phyloP scores from a whole-genome alignment of 2,113 vertebrate species.

The Elachura formosa region DNA sequence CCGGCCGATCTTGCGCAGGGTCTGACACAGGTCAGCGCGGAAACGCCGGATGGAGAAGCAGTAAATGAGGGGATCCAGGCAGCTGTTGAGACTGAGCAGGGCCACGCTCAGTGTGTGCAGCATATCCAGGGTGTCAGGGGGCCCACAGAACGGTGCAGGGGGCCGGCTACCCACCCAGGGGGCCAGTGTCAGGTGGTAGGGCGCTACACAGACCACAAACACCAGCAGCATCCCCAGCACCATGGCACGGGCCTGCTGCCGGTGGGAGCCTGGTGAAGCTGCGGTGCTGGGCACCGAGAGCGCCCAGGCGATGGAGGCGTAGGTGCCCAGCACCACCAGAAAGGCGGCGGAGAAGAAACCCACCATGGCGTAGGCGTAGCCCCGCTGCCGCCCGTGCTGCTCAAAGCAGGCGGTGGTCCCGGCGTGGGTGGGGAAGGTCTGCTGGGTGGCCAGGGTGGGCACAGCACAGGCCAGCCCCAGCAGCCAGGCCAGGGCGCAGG shows the following conservation, averaged over 20 bases:
- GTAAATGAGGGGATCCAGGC: conserved; percentile 63
- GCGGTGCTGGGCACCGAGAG: neutral
- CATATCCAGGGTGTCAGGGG: neutral
- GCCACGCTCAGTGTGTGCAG: conserved; percentile 54
- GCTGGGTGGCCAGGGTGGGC: conserved; percentile 36
- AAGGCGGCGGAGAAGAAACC: conserved; percentile 39
- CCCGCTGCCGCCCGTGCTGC: neutral
- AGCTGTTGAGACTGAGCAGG: conserved; percentile 69
- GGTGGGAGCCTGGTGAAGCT: neutral
- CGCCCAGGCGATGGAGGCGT: conserved; percentile 16
- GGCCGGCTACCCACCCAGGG: conserved; percentile 46
- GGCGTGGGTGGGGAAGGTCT: neutral
- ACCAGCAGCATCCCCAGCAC: conserved; percentile 65
- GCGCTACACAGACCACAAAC: conserved; percentile 59
- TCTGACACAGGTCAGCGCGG: conserved; percentile 12
- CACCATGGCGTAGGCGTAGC: conserved; percentile 29
- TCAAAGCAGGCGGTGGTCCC: conserved; percentile 51
- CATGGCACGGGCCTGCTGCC: conserved; percentile 47
- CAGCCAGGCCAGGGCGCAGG: conserved; percentile 39
- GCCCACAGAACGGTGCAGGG: neutral
- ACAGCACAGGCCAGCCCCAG: conserved; percentile 42
- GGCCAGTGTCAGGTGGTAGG: conserved; percentile 64
- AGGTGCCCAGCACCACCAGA: conserved; percentile 53
- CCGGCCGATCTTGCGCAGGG: neutral
- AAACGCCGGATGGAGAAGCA: conserved; percentile 61